Evolutionary conservation across 2,113 vertebrate species (phyloP).

Genomic region (Pelecanus crispus): DNA sequence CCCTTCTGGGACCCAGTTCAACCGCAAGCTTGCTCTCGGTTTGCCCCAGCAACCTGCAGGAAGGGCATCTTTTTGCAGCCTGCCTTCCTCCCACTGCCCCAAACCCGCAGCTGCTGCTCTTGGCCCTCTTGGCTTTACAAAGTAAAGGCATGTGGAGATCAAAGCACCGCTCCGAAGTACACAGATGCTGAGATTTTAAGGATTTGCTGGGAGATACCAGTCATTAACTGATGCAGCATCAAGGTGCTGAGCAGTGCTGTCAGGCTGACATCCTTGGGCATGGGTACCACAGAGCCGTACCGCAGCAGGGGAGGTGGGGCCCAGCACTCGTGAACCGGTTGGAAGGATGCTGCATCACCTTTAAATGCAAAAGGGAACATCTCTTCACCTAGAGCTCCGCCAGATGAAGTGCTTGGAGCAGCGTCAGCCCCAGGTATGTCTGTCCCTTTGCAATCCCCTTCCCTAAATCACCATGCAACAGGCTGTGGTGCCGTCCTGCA

Average conservation of each 20-base stretch:
- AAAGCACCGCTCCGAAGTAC: background rate
- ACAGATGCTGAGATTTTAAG: background rate
- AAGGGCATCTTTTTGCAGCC: background rate
- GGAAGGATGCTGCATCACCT: background rate
- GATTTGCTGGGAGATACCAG: background rate
- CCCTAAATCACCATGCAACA: background rate
- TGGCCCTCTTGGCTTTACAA: background rate
- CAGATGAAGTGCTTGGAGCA: background rate
- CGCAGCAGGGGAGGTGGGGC: background rate
- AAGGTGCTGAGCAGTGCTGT: background rate
- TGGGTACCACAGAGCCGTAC: background rate
- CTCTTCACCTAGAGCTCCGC: background rate
- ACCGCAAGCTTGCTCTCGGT: too few species aligned
- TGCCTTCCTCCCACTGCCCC: background rate
- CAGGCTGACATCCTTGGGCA: background rate
- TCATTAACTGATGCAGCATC: background rate
- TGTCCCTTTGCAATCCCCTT: background rate
- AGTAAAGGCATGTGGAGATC: background rate
- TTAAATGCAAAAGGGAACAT: background rate
- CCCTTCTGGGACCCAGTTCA: too few species aligned
- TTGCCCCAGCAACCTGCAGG: background rate
- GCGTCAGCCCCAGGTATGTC: fast-evolving
- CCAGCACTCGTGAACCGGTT: background rate
- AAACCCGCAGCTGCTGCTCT: background rate
- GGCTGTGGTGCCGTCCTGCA: background rate